Base-by-base conservation (phyloP, 2,797 vertebrate species). In the Coregonus sp. region DNA sequence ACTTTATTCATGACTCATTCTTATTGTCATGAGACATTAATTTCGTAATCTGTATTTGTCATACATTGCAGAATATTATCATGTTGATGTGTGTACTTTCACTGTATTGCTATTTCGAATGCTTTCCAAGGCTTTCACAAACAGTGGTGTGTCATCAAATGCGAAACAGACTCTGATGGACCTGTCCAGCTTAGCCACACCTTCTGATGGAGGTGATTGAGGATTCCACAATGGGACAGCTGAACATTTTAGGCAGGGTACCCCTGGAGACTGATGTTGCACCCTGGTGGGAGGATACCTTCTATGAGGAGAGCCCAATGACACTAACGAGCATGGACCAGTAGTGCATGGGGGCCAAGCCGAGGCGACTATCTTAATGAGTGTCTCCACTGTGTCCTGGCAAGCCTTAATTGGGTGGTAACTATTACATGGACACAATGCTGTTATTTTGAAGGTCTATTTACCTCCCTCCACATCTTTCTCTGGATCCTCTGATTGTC, bases 161-260 rank as follows among this genome's bases (percentile, higher is more conserved):
- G 54, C 12, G 29, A 80, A 14, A 73, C 35, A 15, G 67, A 9
- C n/a, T 51, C 72, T 4, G 75, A 68, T 16, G 14, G 61, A 37
- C 50, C 51, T 80, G 50, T 67, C 63, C 35, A 1, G 70, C 25
- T 40, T 7, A 68, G 76, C 9, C 70, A 80, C 12, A 61, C 61
- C 20, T 70, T 80, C 47, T 68, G 56, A 18, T 80, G 18, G 73
- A 80, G n/a, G 73, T 72, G 11, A 59, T 12, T 4, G 37, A 76
- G 7, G 74, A 76, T 25, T 76, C 76, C 50, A 31, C 54, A 1
- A 61, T 73, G 65, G 75, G 65, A 11, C 70, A 67, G 14, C 5
- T 65, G 1, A 25, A 76, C 33, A 80, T 75, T 12, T 18, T 56
- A 7, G 35, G 78, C 1, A 14, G 40, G 18, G 59, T 71, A 2